Evolutionary conservation across 1,140 invertebrate species (phyloP).

Genomic region (Drosophila ambigua): DNA sequence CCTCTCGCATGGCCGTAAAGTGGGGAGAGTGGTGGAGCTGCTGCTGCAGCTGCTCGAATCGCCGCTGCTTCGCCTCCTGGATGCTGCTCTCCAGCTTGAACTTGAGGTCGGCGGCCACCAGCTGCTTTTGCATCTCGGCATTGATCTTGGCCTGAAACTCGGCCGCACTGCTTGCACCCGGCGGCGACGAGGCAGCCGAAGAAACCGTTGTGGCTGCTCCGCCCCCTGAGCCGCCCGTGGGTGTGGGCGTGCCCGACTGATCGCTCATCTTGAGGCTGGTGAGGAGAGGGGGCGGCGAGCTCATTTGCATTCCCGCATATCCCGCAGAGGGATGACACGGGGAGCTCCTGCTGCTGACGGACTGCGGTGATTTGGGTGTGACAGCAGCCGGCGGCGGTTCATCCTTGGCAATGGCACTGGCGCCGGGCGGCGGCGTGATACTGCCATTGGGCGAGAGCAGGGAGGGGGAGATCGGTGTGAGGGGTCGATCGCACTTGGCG

Average conservation of each 20-base stretch:
- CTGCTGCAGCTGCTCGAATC: slow-evolving; percentile 82
- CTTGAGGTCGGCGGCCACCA: slow-evolving; percentile 78
- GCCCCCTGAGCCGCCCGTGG: slow-evolving; percentile 38
- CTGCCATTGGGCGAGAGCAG: slow-evolving; percentile 74
- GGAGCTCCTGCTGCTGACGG: slow-evolving; percentile 57
- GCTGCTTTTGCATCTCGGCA: slow-evolving; percentile 82
- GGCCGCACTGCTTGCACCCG: slow-evolving; percentile 37
- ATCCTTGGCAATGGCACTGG: slow-evolving; percentile 51
- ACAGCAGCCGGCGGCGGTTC: slow-evolving; percentile 47
- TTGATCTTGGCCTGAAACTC: slow-evolving; percentile 83
- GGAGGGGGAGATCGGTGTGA: slow-evolving; percentile 85
- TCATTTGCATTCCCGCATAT: slow-evolving; percentile 64
- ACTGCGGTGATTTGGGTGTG: slow-evolving; percentile 58
- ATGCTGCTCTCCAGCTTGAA: slow-evolving; percentile 76
- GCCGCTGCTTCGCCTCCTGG: slow-evolving; percentile 70
- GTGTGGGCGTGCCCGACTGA: slow-evolving; percentile 49
- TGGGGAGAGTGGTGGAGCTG: slow-evolving; percentile 83
- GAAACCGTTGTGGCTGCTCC: slow-evolving; percentile 49
- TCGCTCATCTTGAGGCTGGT: slow-evolving; percentile 64
- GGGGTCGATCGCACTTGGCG: slow-evolving; percentile 90
- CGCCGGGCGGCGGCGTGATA: slow-evolving; percentile 45
- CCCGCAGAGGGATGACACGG: slow-evolving; percentile 31
- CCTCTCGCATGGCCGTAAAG: slow-evolving; percentile 71
- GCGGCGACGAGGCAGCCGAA: slow-evolving; percentile 68
- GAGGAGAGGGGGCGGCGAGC: slow-evolving; percentile 72